These are phyloP conservation scores for Enoplosus armatus DNA, from an alignment of 2,797 vertebrate species.

Conservation along the genomic window DNA sequence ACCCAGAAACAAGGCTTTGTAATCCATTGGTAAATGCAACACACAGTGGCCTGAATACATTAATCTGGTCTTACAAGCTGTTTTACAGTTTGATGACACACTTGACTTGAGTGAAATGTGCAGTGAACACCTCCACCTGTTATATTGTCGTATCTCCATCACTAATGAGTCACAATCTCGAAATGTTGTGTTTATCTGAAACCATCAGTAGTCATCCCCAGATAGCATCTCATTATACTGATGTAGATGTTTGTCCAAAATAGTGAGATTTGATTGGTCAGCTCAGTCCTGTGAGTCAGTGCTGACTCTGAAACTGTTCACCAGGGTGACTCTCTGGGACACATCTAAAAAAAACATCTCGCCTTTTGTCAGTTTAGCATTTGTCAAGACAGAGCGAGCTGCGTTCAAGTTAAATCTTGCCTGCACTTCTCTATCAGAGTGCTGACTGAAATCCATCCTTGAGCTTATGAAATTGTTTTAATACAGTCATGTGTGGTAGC, in stretches of 20 bases:
- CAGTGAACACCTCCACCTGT: neutral
- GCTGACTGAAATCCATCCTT: neutral
- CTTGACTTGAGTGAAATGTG: neutral
- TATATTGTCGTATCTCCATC: neutral
- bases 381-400: neutral
- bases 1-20: neutral
- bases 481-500: neutral
- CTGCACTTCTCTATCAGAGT: neutral
- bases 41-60: neutral
- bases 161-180: neutral
- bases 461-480: neutral
- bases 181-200: neutral
- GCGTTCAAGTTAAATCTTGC: conserved; percentile 32
- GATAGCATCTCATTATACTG: too few species aligned
- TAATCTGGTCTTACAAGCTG: too few species aligned
- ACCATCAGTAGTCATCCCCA: neutral
- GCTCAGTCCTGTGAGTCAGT: neutral
- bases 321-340: neutral
- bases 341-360: neutral
- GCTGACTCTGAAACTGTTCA: neutral
- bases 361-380: neutral
- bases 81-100: too few species aligned
- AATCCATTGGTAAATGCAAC: too few species aligned
- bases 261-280: neutral
- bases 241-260: neutral